These are phyloP conservation scores for Yoshiicerus persimilis DNA, from an alignment of 1,140 invertebrate genomes.

Conservation along the genomic window DNA sequence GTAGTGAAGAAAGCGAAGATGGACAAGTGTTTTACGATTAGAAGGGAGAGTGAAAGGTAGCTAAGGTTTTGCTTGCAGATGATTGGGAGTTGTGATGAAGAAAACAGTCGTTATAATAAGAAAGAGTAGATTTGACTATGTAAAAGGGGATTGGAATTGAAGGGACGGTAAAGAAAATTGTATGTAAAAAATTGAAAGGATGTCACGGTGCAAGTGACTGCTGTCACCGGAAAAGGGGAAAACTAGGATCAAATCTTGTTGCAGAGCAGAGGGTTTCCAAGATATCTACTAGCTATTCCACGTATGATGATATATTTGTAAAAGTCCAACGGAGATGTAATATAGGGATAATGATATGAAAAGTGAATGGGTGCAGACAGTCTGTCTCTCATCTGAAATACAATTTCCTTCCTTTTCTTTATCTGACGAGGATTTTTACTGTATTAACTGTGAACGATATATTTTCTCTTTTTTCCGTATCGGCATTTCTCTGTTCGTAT, in stretches of 20 bases:
- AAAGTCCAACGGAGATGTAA: neutral
- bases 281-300: neutral
- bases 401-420: constrained; percentile 22
- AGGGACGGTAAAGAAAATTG: constrained; percentile 12
- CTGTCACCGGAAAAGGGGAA: constrained; percentile 19
- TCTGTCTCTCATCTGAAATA: constrained; percentile 20
- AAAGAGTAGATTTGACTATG: neutral
- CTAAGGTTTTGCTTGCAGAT: neutral
- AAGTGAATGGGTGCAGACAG: constrained; percentile 21
- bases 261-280: neutral
- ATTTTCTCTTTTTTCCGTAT: constrained; percentile 13
- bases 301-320: neutral
- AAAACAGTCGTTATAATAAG: neutral
- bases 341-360: constrained; percentile 21
- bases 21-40: neutral
- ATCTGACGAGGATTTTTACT: constrained; percentile 22
- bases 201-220: constrained; percentile 20
- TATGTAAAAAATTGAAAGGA: constrained; percentile 23
- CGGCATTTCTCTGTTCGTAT: neutral
- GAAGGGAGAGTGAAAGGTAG: neutral
- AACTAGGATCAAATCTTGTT: constrained; percentile 6
- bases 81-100: neutral
- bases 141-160: neutral
- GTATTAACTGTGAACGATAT: constrained; percentile 17
- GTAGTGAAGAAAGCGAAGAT: neutral